Evolutionary conservation across 2,888 invertebrate species (phyloP).

Genomic region (Ichneumoninae sp.): DNA sequence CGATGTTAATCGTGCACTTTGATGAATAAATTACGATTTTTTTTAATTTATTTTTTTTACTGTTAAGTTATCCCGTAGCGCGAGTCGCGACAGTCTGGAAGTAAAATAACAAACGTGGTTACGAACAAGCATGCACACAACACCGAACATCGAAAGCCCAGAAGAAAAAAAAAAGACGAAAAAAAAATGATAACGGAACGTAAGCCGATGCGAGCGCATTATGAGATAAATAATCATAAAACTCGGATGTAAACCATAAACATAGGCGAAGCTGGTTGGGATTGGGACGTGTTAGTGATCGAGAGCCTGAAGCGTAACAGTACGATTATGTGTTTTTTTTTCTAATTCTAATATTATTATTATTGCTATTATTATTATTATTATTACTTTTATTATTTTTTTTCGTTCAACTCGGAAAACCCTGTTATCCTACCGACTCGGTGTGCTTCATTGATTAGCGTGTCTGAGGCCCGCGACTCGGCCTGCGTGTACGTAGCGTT

Average conservation of each 20-base stretch:
- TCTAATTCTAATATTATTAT: constrained; percentile 18
- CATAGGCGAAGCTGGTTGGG: constrained; percentile 67
- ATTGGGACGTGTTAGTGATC: constrained; percentile 63
- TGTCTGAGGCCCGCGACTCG: constrained; percentile 34
- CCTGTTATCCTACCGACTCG: constrained; percentile 58
- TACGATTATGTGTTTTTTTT: constrained; percentile 41
- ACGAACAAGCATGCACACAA: constrained; percentile 77
- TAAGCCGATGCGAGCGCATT: constrained; percentile 67
- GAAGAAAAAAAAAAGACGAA: too few relatives aligned
- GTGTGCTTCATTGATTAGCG: constrained; percentile 47
- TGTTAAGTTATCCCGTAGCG: constrained; percentile 53
- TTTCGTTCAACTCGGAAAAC: constrained; percentile 39
- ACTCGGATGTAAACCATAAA: constrained; percentile 62
- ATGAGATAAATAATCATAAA: constrained; percentile 50
- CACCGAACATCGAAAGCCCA: constrained; percentile 79
- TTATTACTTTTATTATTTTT: constrained; percentile 24
- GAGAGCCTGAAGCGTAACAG: constrained; percentile 67
- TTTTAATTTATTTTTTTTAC: neutral
- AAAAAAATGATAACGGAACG: constrained; percentile 65
- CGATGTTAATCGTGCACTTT: constrained; percentile 62
- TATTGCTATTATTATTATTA: constrained; percentile 23
- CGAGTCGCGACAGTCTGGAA: constrained; percentile 63
- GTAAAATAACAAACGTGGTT: constrained; percentile 57
- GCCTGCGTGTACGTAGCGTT: constrained; percentile 42
- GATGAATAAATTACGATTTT: constrained; percentile 40